phyloP scores from a whole-genome alignment of 2,888 invertebrate genomes.

The Leptothorax acervorum region DNA sequence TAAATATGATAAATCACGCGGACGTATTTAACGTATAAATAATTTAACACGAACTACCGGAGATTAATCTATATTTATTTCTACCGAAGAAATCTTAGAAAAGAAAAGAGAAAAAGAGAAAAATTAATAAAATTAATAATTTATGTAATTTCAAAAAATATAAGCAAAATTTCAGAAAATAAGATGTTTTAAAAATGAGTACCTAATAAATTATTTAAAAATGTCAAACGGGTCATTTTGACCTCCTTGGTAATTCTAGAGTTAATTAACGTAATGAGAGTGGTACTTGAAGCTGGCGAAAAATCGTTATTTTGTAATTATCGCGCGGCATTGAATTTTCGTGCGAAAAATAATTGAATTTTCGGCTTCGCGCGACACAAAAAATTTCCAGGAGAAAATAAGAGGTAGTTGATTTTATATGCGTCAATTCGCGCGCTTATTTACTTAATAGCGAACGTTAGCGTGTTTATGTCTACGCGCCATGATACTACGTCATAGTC shows the following conservation, averaged over 20 bases:
- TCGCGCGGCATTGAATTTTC: neutral
- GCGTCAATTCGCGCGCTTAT: constrained; percentile 47
- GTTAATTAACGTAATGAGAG: neutral
- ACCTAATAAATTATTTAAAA: too few species aligned
- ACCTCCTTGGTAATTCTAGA: too few species aligned
- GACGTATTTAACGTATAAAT: neutral
- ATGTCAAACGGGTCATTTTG: too few species aligned
- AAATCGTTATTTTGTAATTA: neutral
- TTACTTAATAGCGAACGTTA: constrained; percentile 38
- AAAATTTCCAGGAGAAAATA: constrained; percentile 60
- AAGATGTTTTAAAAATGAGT: too few species aligned
- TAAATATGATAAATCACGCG: neutral
- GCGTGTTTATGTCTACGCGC: constrained; percentile 41
- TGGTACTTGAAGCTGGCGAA: neutral
- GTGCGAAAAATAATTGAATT: constrained; percentile 33
- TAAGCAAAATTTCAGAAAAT: too few species aligned
- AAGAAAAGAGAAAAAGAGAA: too few species aligned
- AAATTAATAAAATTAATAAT: too few species aligned
- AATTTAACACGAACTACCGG: neutral
- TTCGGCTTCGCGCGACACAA: neutral
- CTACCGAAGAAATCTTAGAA: too few species aligned
- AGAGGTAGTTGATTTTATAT: constrained; percentile 44
- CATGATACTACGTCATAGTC: neutral
- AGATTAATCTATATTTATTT: too few species aligned
- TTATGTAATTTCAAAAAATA: too few species aligned